phyloP scores from a whole-genome alignment of 2,888 invertebrate genomes.

The Caenorhabditis angaria region DNA sequence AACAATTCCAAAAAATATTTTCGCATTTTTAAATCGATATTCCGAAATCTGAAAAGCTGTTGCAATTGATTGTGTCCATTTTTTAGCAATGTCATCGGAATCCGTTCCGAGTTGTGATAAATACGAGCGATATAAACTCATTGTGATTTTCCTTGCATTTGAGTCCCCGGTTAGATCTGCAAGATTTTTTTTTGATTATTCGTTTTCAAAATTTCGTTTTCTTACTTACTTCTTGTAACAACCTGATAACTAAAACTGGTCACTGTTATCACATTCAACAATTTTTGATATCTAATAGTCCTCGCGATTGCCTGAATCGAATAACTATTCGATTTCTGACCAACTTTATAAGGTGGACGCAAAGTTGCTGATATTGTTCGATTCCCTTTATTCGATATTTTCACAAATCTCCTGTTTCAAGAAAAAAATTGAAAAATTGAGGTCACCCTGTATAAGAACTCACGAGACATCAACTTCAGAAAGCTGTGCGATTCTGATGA shows the following conservation, averaged over 20 bases:
- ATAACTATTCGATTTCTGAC: constrained; percentile 50
- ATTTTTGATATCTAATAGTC: constrained; percentile 34
- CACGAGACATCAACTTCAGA: constrained; percentile 22
- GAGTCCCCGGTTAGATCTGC: constrained; percentile 52
- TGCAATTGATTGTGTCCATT: constrained; percentile 52
- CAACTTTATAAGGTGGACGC: constrained; percentile 52
- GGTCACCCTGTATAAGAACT: background rate
- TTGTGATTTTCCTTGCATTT: constrained; percentile 54
- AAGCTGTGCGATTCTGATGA: constrained; percentile 21
- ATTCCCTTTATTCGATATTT: constrained; percentile 30
- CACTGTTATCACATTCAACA: constrained; percentile 20
- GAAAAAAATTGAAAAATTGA: background rate
- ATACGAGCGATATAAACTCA: constrained; percentile 50
- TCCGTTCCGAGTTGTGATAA: constrained; percentile 48
- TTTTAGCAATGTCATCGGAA: constrained; percentile 38
- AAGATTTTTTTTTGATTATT: background rate
- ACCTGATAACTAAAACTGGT: constrained; percentile 27
- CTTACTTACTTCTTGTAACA: constrained; percentile 18
- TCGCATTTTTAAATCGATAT: constrained; percentile 60
- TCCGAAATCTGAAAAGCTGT: constrained; percentile 51
- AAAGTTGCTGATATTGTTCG: constrained; percentile 40
- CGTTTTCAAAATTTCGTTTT: background rate
- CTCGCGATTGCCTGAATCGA: constrained; percentile 55
- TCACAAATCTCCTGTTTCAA: constrained; percentile 28
- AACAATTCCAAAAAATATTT: constrained; percentile 52